Evolutionary conservation across 2,113 vertebrate genomes (phyloP).

Genomic region (Campylomormyrus numenius): DNA sequence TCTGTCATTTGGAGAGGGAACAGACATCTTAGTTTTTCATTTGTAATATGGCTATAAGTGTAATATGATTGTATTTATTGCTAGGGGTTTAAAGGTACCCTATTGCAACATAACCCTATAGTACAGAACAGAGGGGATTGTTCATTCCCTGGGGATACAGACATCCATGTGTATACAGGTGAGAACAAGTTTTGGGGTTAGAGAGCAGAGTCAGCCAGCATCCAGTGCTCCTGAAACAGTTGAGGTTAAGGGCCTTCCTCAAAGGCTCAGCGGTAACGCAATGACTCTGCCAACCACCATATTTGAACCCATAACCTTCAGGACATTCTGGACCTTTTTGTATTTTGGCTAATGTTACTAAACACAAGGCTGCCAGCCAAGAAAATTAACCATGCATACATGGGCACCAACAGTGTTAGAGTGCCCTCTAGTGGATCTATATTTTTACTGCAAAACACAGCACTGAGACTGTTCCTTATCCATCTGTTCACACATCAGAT

Average conservation of each 20-base stretch:
- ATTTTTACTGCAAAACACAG: not conserved
- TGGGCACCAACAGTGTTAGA: slow-evolving; percentile 35
- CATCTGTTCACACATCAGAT: not conserved
- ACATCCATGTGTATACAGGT: not conserved
- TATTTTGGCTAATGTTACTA: not conserved
- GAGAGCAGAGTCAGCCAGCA: not conserved
- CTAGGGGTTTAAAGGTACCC: not conserved
- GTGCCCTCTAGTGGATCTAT: slow-evolving; percentile 20
- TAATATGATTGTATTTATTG: not conserved
- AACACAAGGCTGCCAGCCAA: not conserved
- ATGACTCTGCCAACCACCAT: not conserved
- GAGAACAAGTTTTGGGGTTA: not conserved
- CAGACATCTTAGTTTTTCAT: not conserved
- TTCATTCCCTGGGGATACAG: not conserved
- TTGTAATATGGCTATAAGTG: not conserved
- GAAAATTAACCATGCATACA: not conserved
- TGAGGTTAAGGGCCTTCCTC: not conserved
- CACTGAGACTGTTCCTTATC: not conserved
- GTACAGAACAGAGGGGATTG: not conserved
- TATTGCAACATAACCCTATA: too few species aligned
- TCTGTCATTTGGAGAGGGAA: not conserved
- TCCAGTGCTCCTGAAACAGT: not conserved
- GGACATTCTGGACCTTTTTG: not conserved
- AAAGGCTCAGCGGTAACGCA: not conserved
- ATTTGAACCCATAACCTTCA: not conserved